Evolutionary conservation across 2,797 vertebrate genomes (phyloP), one percentile per base, ranked within the genome.

Genomic region (Diceros bicornis): DNA sequence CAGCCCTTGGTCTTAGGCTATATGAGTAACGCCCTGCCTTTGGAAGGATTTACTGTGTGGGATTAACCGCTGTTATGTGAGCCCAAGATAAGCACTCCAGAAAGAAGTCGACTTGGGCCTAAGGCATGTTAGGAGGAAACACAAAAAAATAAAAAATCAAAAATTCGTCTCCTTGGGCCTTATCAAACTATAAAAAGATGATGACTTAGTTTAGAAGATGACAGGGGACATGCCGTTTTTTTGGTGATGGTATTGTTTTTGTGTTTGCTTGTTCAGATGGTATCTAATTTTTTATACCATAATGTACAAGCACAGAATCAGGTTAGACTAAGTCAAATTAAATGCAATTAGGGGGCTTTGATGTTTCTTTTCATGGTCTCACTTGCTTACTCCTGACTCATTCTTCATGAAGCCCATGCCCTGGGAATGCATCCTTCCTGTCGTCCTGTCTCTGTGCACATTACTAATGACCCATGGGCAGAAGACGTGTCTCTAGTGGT

Each of bases 31-130:
- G 10, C 61, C 47, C 20, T 64, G 50, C 50, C 64, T 89, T 87
- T 75, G 52, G 50, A 96, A 95, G 68, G 72, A 96, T 69, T 85
- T 69, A 75, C 10, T 32, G 41, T 61, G 69, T 91, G n/a, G 89
- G 27, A 66, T 87, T 68, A 72, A 93, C 77, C 25, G 0, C 0
- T 0, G 69, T 91, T 78, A 69, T 57, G 21, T 50, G 78, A 93
- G 52, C 17, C 66, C 82, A 81, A 91, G 64, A 14, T 37, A 96
- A 96, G 52, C 32, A 77, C 61, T 88, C 72, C 86, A 88, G 64
- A 44, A 85, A 82, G 59, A 96, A 95, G 61, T 21, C 0, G 0
- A 29, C 47, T 66, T 75, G 78, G n/a, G 14, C 44, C 32, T 41
- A 87, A n/a, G 12, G 47, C 47, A 66, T 16, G 34, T 74, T 64